Evolutionary conservation across 2,888 invertebrate species (phyloP).

Genomic region (Drosophila austrosaltans): DNA sequence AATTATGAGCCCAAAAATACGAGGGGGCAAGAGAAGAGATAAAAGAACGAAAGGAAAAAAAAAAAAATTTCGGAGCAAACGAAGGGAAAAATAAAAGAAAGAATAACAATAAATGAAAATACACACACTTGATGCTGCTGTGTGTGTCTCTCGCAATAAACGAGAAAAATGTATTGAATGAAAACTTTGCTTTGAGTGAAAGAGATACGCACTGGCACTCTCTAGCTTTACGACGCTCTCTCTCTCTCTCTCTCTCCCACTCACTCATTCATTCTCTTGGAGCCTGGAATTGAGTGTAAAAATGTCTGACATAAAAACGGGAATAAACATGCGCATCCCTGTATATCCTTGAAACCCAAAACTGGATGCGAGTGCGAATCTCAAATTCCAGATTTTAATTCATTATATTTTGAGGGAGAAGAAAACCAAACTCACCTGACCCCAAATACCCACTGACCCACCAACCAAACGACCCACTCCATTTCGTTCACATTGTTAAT

Average conservation of each 20-base stretch:
- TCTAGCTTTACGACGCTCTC: conserved; percentile 16
- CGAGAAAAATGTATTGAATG: conserved; percentile 68
- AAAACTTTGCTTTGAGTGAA: conserved; percentile 64
- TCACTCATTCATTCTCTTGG: conserved; percentile 7
- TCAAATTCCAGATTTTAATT: conserved; percentile 67
- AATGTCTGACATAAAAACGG: conserved; percentile 56
- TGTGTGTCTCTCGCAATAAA: conserved; percentile 4
- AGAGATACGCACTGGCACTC: conserved; percentile 49
- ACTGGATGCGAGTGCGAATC: conserved; percentile 52
- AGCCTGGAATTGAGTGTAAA: conserved; percentile 69
- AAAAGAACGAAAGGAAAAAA: conserved; percentile 14
- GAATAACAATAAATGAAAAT: conserved; percentile 42
- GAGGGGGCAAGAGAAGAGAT: background rate
- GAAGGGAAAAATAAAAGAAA: conserved; percentile 4
- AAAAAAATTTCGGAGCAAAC: background rate
- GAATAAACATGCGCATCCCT: conserved; percentile 77
- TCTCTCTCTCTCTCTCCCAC: background rate
- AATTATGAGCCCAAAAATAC: conserved; percentile 56
- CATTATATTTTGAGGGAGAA: conserved; percentile 48
- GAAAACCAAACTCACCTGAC: conserved; percentile 64
- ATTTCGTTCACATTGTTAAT: conserved; percentile 55
- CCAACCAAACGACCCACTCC: conserved; percentile 24
- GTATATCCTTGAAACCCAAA: conserved; percentile 69
- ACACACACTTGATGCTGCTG: conserved; percentile 57
- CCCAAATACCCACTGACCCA: conserved; percentile 15